phyloP scores from a whole-genome alignment of 2,113 vertebrate species.

The Camelus dromedarius region DNA sequence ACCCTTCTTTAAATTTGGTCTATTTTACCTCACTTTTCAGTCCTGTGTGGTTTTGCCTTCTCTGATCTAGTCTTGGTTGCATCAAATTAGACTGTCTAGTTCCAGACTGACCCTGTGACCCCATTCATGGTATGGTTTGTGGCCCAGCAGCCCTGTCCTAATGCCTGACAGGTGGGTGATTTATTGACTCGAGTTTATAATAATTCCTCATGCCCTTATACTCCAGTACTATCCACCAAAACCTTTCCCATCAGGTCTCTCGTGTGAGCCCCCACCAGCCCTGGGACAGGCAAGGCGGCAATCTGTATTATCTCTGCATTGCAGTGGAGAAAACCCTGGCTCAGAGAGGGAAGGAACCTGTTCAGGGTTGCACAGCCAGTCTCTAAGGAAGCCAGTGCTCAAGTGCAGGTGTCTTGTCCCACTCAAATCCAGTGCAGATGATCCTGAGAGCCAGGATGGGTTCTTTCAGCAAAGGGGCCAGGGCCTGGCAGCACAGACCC shows the following conservation, averaged over 20 bases:
- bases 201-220: not conserved
- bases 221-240: not conserved
- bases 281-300: not conserved
- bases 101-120: not conserved
- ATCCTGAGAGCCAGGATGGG: not conserved
- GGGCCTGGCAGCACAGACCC: not conserved
- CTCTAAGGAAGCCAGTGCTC: not conserved
- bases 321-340: not conserved
- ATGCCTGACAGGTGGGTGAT: too few relatives aligned
- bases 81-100: not conserved
- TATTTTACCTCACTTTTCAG: not conserved
- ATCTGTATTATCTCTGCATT: not conserved
- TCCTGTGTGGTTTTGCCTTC: not conserved
- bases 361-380: not conserved
- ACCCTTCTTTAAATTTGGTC: not conserved
- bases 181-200: not conserved
- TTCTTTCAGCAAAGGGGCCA: not conserved
- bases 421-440: not conserved
- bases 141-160: not conserved
- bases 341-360: not conserved
- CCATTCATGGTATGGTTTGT: not conserved
- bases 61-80: not conserved
- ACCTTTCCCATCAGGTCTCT: not conserved
- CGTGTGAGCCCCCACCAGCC: not conserved
- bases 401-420: not conserved